Base-by-base conservation (phyloP, 2,797 vertebrate genomes). In the Chromis chromis region DNA sequence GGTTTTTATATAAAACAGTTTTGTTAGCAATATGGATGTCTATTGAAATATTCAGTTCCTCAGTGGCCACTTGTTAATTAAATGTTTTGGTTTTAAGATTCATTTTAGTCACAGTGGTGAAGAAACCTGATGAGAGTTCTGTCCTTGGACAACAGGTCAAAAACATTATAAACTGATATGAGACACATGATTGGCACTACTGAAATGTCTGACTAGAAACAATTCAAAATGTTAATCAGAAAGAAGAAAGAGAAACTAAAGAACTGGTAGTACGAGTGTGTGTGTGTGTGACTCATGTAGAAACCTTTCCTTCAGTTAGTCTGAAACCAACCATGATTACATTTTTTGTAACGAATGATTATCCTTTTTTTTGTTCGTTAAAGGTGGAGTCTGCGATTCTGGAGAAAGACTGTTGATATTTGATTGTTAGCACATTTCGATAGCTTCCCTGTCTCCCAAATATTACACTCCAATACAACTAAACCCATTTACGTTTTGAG, bases 231-330 rank as follows among this genome's bases (percentile, higher is more conserved):
- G 60, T 81, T 63, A 40, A 78, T 40, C 52, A 73, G 12, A 53
- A 10, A 46, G 24, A 60, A 33, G 4, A 36, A 59, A 60, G 1
- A 76, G 39, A 27, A 50, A 75, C 44, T 21, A 39, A 78, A 81
- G 76, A 79, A 62, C 82, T 78, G 84, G 79, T 78, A 61, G 76
- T 39, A 74, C 8, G 13, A 36, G 49, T 40, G 25, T 25, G 25
- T 40, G 84, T 31, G 67, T n/a, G 65, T 52, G 55, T 67, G 64
- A 73, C 66, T 14, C 36, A 19, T 24, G 46, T 17, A 6, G 13
- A 19, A 39, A 55, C 22, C 22, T 52, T 52, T 52, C 21, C 31
- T 14, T 10, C 2, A 53, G 25, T 6, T 39, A 52, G 39, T 69
- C 61, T 31, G 31, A 31, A 31, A 31, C 31, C 8, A 8, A 31